Conservation (phyloP, 2,113 vertebrate species). For the Elgaria multicarinata region DNA sequence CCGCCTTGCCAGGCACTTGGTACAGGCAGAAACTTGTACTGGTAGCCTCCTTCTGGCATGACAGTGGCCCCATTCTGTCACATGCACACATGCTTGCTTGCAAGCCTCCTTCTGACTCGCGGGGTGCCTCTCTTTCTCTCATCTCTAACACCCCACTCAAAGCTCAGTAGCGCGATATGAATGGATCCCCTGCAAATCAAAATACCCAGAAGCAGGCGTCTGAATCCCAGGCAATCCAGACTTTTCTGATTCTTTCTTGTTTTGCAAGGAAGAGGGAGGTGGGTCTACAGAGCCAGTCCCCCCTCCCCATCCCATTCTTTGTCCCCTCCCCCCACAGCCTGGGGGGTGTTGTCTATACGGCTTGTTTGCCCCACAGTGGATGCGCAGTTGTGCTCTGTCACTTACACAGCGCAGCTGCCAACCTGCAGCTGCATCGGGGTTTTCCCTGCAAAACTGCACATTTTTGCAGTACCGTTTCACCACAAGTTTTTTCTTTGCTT, state of each 20-base stretch:
- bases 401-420: no score
- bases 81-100: neutral
- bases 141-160: no score
- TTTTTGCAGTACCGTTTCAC: no score
- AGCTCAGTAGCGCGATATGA: neutral
- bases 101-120: neutral
- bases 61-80: constrained; percentile 1
- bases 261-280: neutral
- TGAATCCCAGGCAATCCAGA: neutral
- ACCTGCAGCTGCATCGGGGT: no score
- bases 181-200: neutral
- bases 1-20: neutral
- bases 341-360: no score
- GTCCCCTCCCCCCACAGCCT: neutral
- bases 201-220: no score
- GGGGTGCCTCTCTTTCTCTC: neutral
- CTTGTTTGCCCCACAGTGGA: no score
- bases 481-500: no score
- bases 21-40: neutral
- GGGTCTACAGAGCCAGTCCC: neutral
- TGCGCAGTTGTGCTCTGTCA: no score
- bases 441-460: no score
- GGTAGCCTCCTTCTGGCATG: neutral
- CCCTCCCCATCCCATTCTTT: neutral
- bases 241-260: neutral